These are phyloP conservation scores for Psettodes erumei DNA, from an alignment of 2,113 vertebrate species.

Conservation along the genomic window DNA sequence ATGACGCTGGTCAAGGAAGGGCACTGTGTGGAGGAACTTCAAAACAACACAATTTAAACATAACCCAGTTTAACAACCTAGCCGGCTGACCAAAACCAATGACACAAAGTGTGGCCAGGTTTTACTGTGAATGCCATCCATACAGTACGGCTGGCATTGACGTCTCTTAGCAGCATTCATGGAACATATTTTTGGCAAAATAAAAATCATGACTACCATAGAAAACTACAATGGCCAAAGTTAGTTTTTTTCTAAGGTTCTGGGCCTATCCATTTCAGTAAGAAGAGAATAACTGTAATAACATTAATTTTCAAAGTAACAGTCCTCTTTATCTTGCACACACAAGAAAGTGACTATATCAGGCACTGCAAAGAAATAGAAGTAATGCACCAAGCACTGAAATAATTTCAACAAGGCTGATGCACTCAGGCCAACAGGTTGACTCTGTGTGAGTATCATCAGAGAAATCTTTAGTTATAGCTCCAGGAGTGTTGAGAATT, in stretches of 20 bases:
- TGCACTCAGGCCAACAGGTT: constrained; percentile 44
- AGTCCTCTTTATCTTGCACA: constrained; percentile 52
- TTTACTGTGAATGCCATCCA: constrained; percentile 28
- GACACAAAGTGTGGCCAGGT: constrained; percentile 30
- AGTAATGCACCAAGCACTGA: constrained; percentile 61
- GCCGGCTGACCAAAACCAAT: constrained; percentile 13
- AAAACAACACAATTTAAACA: constrained; percentile 30
- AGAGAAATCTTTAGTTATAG: constrained; percentile 26
- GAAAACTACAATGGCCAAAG: constrained; percentile 32
- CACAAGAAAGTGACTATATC: constrained; percentile 53
- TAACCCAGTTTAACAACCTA: constrained; percentile 18
- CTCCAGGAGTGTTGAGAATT: constrained; percentile 51
- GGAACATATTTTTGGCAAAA: constrained; percentile 53
- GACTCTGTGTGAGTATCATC: constrained; percentile 32
- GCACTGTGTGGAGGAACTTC: constrained; percentile 43
- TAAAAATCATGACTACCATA: constrained; percentile 40
- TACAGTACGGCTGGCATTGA: constrained; percentile 35
- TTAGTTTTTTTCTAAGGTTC: constrained; percentile 35
- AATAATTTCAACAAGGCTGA: constrained; percentile 63
- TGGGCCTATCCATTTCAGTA: constrained; percentile 24
- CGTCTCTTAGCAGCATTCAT: constrained; percentile 68
- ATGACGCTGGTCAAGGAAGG: constrained; percentile 38
- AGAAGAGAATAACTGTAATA: constrained; percentile 27
- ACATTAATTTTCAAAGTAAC: constrained; percentile 49
- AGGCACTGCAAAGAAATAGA: constrained; percentile 78